These are phyloP conservation scores for Regulus satrapa DNA, from an alignment of 2,113 vertebrate genomes.

Conservation along the genomic window DNA sequence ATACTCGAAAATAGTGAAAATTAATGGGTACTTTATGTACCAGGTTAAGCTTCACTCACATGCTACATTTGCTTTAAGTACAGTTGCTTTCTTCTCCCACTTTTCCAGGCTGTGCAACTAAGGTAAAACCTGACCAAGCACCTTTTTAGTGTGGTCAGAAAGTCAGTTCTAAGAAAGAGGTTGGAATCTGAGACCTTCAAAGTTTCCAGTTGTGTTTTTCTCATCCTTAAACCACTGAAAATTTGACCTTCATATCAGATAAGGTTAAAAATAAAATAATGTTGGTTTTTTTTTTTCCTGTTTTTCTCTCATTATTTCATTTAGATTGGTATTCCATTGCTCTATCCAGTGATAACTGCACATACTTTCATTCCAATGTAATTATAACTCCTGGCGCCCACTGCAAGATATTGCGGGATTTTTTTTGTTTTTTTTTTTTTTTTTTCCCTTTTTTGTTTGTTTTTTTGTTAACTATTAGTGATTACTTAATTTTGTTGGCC, in stretches of 20 bases:
- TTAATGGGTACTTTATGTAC: slow-evolving; percentile 24
- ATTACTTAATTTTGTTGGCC: background rate
- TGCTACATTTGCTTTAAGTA: slow-evolving; percentile 41
- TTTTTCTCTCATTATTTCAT: background rate
- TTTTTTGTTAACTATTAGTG: background rate
- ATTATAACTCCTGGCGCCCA: background rate
- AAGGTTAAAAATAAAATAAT: background rate
- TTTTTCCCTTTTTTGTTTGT: too few species aligned
- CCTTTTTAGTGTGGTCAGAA: background rate
- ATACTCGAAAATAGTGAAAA: slow-evolving; percentile 20
- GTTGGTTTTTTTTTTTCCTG: background rate
- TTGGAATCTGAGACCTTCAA: background rate
- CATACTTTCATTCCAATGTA: background rate
- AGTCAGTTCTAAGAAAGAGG: background rate
- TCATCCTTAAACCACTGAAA: background rate
- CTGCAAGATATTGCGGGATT: background rate
- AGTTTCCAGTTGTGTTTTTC: background rate
- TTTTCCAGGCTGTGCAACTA: background rate
- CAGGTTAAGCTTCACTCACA: background rate
- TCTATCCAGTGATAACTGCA: background rate
- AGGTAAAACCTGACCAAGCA: background rate
- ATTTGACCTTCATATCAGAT: background rate
- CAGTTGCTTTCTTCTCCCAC: background rate
- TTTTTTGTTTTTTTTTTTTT: background rate
- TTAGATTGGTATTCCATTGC: background rate